Percentiles rank a stretch among this genome's conserved stretches.
Conservation (phyloP, 2,888 invertebrate species). For the Stramonita haemastoma region DNA sequence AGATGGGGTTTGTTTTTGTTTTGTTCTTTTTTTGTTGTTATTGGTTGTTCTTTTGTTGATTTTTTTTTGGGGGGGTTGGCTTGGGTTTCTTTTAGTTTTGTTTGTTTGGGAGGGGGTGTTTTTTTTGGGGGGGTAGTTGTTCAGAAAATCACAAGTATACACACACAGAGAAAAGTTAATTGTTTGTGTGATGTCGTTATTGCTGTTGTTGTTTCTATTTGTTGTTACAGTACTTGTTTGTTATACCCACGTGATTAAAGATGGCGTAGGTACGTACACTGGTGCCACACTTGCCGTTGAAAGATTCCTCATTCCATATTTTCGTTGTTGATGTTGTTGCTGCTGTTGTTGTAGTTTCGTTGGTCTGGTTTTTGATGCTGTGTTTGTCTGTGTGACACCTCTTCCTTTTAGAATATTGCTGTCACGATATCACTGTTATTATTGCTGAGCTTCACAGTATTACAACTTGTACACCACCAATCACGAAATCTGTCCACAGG, state of each 20-base stretch:
- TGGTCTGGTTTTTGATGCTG: neutral
- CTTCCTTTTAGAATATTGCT: neutral
- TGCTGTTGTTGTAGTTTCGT: neutral
- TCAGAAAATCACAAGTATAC: neutral
- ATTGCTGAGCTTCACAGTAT: no score
- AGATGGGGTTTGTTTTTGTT: no score
- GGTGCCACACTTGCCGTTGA: neutral
- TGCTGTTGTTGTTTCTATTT: neutral
- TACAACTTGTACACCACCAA: no score
- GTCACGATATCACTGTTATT: neutral
- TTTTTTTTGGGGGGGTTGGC: no score
- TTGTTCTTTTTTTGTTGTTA: no score
- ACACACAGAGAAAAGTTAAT: neutral
- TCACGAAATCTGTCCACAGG: no score
- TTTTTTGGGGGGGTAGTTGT: no score
- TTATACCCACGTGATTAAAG: neutral
- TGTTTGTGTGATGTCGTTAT: neutral
- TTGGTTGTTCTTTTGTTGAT: no score
- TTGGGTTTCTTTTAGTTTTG: no score
- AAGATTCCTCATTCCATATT: no score
- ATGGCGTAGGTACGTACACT: neutral
- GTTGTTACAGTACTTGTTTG: neutral
- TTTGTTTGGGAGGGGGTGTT: no score
- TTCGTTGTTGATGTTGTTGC: neutral
- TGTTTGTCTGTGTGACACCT: neutral